A percentile compares a stretch with the other conserved stretches of the same genome.
Evolutionary conservation across 2,113 vertebrate species (phyloP).

Genomic region (Myiozetetes cayanensis): DNA sequence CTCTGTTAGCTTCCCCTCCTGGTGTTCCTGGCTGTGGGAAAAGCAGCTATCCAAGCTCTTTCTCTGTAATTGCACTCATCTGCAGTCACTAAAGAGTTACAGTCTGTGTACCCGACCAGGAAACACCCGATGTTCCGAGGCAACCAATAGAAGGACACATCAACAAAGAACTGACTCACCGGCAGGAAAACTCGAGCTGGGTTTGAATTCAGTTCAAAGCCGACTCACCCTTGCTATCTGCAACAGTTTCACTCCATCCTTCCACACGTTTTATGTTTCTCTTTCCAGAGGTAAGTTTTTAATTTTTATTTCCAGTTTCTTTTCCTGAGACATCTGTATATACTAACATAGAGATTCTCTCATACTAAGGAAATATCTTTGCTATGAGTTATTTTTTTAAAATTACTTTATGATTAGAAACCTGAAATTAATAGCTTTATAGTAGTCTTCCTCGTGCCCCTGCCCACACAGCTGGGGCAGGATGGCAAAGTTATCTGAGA

Average conservation of each 20-base stretch:
- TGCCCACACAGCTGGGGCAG: neutral
- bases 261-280: fast-evolving
- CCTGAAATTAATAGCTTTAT: neutral
- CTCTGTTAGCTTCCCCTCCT: neutral
- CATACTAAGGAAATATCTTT: neutral
- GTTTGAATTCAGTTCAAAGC: neutral
- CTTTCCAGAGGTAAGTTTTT: slow-evolving; percentile 35
- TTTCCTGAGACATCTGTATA: neutral
- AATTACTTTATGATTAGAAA: neutral
- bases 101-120: neutral
- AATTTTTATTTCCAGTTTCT: neutral
- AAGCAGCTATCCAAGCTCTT: neutral
- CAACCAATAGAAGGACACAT: slow-evolving; percentile 24
- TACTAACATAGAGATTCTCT: neutral
- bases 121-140: neutral
- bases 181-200: neutral
- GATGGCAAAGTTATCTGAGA: neutral
- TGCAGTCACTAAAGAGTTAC: slow-evolving; percentile 49
- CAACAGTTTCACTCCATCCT: neutral
- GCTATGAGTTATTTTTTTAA: fast-evolving
- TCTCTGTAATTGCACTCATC: neutral
- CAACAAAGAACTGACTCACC: slow-evolving; percentile 9
- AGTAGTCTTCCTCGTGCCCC: neutral
- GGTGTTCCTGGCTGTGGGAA: neutral
- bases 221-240: neutral